Percentiles rank a stretch among this genome's conserved stretches.
Evolutionary conservation across 2,113 vertebrate genomes (phyloP).

Genomic region (Xiphorhynchus elegans): DNA sequence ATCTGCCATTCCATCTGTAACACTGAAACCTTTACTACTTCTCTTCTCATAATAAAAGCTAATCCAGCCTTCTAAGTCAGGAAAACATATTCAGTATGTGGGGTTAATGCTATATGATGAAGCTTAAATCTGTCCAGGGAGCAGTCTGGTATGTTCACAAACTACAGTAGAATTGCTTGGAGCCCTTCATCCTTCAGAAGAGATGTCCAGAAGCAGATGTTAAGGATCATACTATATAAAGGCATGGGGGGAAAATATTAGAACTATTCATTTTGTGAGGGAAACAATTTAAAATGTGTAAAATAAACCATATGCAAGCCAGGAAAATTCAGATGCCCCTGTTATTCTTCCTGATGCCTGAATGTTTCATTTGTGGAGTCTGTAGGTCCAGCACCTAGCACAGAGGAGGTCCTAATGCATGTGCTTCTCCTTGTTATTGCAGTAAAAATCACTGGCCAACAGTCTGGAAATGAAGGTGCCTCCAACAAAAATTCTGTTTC

Average conservation of each 20-base stretch:
- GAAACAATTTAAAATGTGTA: neutral
- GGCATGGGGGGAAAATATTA: neutral
- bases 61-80: constrained; percentile 27
- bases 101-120: constrained; percentile 17
- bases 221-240: neutral
- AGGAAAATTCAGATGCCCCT: neutral
- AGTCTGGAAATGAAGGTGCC: neutral
- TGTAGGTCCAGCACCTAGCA: neutral
- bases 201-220: neutral
- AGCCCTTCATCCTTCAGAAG: neutral
- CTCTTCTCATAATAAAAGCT: constrained; percentile 46
- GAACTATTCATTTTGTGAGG: neutral
- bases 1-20: constrained; percentile 77
- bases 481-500: neutral
- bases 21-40: constrained; percentile 19
- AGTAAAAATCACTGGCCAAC: neutral
- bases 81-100: neutral
- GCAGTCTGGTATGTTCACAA: neutral
- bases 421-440: neutral
- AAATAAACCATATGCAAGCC: neutral
- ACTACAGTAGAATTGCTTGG: neutral
- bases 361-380: neutral
- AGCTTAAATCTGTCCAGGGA: neutral
- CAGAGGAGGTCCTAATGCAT: neutral
- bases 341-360: neutral